Conservation (phyloP, 1,140 invertebrate genomes). For the Drosophila busckii region DNA sequence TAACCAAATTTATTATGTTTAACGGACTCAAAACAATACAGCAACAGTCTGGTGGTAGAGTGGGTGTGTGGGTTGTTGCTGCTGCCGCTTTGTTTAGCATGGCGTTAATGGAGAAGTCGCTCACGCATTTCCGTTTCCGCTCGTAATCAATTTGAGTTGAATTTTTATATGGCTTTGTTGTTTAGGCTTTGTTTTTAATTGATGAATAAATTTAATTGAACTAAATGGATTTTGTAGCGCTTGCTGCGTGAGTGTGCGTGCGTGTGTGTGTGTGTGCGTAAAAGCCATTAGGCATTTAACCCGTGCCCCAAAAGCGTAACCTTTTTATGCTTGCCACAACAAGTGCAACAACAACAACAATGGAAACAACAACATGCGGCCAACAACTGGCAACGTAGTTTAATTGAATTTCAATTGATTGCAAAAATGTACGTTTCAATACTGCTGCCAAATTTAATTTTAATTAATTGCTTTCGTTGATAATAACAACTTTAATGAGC, state of each 20-base stretch:
- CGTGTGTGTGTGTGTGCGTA: background rate
- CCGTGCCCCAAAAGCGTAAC: conserved; percentile 27
- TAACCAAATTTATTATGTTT: conserved; percentile 64
- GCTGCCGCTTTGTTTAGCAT: too few relatives aligned
- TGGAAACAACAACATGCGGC: conserved; percentile 7
- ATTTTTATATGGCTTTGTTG: conserved; percentile 38
- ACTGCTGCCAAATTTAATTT: conserved; percentile 60
- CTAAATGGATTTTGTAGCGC: conserved; percentile 65
- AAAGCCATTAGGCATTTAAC: conserved; percentile 51
- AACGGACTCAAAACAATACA: conserved; percentile 5
- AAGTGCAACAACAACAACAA: background rate
- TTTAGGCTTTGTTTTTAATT: conserved; percentile 68
- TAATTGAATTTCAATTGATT: conserved; percentile 77
- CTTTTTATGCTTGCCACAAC: conserved; percentile 11
- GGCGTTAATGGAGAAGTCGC: conserved; percentile 41
- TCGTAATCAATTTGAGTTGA: conserved; percentile 62
- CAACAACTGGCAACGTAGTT: conserved; percentile 59
- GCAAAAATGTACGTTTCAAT: conserved; percentile 63
- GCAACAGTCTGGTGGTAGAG: background rate
- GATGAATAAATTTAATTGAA: conserved; percentile 75
- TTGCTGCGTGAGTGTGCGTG: conserved; percentile 20
- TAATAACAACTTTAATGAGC: conserved; percentile 59
- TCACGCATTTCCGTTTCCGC: conserved; percentile 64
- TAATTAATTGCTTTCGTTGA: conserved; percentile 75
- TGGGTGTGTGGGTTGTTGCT: background rate